Evolutionary conservation across 2,113 vertebrate genomes (phyloP), one percentile per base, ranked within the genome.

Genomic region (Tetraodon nigroviridis): DNA sequence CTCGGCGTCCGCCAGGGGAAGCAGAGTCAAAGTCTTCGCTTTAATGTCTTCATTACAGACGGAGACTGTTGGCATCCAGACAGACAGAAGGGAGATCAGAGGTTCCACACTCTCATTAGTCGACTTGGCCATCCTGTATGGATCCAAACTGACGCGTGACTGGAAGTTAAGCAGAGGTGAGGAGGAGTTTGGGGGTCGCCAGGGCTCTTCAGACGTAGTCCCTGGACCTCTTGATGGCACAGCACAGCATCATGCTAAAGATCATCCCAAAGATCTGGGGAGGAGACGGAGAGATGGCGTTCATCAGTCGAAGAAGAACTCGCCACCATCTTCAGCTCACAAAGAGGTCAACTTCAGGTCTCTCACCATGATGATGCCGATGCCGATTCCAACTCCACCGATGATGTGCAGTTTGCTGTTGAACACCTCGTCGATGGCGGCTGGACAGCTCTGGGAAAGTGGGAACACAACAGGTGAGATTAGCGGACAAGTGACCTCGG

Each of bases 201-300:
- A 4, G 44, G 27, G 7, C 0, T 0, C 17, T 55, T 92, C 87
- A 96, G 71, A 96, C 92, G 81, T 92, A 91, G 73, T 95, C 93
- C 18, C 93, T 83, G 80, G 86, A 95, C 74, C 76, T 90, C 79
- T 93, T 93, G 70, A 98, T 94, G 48, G 94, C 94, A 24, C 95
- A 98, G 84, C 94, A 95, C 56, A 98, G 89, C 71, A 98, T 76
- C 93, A 98, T 95, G 75, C 95, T 98, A 92, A 96, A 94, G 85
- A 98, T 93, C 96, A 98, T 97, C 27, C 96, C 95, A 2, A 98
- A 94, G 58, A 98, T 87, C 96, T 98, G 89, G 21, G 65, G 37
- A 18, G 56, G 20, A 2, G 55, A n/a, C 2, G 45, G 19, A 41
- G 27, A 12, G 8, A 51, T 3, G 7, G 11, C 22, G 24, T 22